Evolutionary conservation across 2,113 vertebrate genomes (phyloP), one percentile per base, ranked within the genome.

Genomic region (Dromas ardeola): DNA sequence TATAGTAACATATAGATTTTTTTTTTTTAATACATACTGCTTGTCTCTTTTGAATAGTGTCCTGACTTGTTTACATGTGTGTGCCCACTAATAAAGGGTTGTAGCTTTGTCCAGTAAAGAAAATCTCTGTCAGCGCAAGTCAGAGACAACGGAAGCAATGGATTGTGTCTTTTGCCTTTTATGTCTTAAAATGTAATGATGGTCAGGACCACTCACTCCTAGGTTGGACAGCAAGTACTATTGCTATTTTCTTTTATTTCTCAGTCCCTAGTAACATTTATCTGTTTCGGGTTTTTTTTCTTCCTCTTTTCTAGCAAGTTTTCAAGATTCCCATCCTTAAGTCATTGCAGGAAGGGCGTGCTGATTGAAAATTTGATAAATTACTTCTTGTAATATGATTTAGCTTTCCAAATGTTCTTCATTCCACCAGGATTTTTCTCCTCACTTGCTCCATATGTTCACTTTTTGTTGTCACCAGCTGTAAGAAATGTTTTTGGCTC

Each of bases 381-480:
- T 91, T 95, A 62, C 81, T 77, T 10, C 88, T 82, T 71, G n/a
- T 93, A 62, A 94, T 89, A 72, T 6, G 70, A 93, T 87, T 92
- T 84, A 91, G 53, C 94, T 96, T 96, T 43, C 88, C 8, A 13
- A 95, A 73, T 70, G 82, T 61, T 95, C 74, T 91, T 95, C 65
- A 50, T 81, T 89, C 70, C 66, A 85, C 66, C 43, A 58, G 73
- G 15, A 13, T 81, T 87, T 76, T 91, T 93, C 65, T 85, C 56
- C 50, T 94, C 58, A 11, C 77, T 89, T 81, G 30, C 18, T 95
- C 95, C 94, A 77, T 95, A 95, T 97, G 94, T 81, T 96, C 91
- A 72, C 47, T 95, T 92, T 71, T 83, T 95, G 69, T 84, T 72
- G 91, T 38, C 50, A 82, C 38, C 81, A 95, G 73, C 86, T 97